phyloP scores from a whole-genome alignment of 1,140 invertebrate species.

The Drosophila ogumai region DNA sequence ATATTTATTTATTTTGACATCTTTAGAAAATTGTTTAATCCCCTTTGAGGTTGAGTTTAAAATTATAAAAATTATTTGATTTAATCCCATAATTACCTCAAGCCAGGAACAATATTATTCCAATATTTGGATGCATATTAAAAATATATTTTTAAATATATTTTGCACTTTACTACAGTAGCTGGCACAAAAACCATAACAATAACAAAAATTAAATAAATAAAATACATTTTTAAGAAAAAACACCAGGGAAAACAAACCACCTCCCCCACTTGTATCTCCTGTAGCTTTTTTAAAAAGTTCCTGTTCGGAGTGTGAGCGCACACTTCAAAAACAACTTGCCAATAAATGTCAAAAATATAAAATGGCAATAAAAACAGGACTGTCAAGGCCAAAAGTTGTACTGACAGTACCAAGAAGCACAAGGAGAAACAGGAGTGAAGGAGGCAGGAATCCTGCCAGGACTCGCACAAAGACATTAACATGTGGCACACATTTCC shows the following conservation, averaged over 20 bases:
- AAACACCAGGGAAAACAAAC: not conserved
- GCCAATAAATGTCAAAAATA: slow-evolving; percentile 66
- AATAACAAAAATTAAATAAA: too few relatives aligned
- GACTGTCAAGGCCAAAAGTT: slow-evolving; percentile 58
- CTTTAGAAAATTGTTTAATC: too few relatives aligned
- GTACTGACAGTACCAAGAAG: slow-evolving; percentile 29
- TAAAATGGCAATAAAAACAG: slow-evolving; percentile 52
- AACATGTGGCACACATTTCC: slow-evolving; percentile 61
- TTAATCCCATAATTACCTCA: too few relatives aligned
- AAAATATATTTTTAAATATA: too few relatives aligned
- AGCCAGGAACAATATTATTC: too few relatives aligned
- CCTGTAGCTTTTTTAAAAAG: slow-evolving; percentile 1
- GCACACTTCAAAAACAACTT: slow-evolving; percentile 56
- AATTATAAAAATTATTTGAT: too few relatives aligned
- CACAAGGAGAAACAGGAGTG: not conserved
- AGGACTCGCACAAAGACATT: slow-evolving; percentile 54
- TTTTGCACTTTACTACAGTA: too few relatives aligned
- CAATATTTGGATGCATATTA: too few relatives aligned
- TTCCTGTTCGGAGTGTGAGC: slow-evolving; percentile 6
- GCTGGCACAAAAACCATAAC: too few relatives aligned
- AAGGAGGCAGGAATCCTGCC: slow-evolving; percentile 6
- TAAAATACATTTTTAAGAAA: not conserved
- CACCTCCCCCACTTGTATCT: not conserved
- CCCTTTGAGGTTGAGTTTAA: too few relatives aligned
- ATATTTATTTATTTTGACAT: too few relatives aligned